Conservation (phyloP, 2,888 invertebrate genomes). For the Lydus trimaculatus region DNA sequence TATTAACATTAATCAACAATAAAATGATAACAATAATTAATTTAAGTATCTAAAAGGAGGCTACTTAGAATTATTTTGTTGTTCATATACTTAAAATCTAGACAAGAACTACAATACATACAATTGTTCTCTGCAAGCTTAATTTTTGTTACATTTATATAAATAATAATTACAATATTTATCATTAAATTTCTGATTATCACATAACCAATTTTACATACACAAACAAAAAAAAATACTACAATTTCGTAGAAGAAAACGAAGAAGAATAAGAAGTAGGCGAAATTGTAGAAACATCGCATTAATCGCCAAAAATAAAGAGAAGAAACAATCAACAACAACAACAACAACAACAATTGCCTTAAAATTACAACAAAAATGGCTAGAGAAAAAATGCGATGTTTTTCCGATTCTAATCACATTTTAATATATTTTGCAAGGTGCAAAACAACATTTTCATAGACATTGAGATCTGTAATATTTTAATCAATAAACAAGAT, state of each 20-base stretch:
- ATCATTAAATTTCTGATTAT: slow-evolving; percentile 30
- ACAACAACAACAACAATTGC: neutral
- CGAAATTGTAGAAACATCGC: slow-evolving; percentile 13
- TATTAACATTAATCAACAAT: slow-evolving; percentile 61
- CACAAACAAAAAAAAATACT: neutral
- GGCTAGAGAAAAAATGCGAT: slow-evolving; percentile 23
- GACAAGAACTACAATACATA: slow-evolving; percentile 20
- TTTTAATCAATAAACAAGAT: slow-evolving; percentile 26
- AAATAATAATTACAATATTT: slow-evolving; percentile 30
- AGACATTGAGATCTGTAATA: slow-evolving; percentile 47
- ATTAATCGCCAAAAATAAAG: neutral
- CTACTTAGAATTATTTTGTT: slow-evolving; percentile 43
- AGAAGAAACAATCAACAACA: neutral
- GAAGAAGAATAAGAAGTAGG: too few species aligned
- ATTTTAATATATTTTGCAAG: slow-evolving; percentile 28
- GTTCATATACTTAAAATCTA: slow-evolving; percentile 26
- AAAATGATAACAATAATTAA: slow-evolving; percentile 61
- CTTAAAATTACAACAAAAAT: slow-evolving; percentile 1
- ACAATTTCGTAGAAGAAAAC: neutral
- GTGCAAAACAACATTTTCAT: slow-evolving; percentile 42
- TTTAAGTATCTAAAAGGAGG: slow-evolving; percentile 45
- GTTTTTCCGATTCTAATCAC: neutral
- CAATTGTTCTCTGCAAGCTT: slow-evolving; percentile 21
- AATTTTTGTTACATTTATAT: slow-evolving; percentile 19
- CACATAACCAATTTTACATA: slow-evolving; percentile 31